Base-by-base conservation (phyloP, 1,140 invertebrate genomes). In the Drosophila kohkoa region DNA sequence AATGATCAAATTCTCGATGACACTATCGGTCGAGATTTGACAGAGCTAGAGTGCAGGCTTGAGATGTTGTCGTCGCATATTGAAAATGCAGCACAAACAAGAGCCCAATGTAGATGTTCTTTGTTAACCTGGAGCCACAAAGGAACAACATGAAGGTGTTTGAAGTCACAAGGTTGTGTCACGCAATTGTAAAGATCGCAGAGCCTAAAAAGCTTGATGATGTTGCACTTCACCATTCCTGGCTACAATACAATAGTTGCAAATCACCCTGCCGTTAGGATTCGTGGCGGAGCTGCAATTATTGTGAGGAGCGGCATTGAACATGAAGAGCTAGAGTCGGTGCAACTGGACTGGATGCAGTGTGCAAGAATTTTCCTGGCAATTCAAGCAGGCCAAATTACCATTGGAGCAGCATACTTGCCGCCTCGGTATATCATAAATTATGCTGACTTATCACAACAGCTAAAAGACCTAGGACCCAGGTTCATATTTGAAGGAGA, bases 311-410 rank as follows among this genome's bases (percentile, higher is more conserved):
- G 25, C 4, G 20, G 48, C 11, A 13, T 51, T 25, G 48, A 2
- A 20, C 16, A 20, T 20, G 16, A 51, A 25, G 48, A 51, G 48
- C n/a, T 54, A n/a, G 51, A 54, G 30, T 28, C 28, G 25, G 28
- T 54, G n/a, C 51, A 54, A 32, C 28, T 54, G 51, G 30, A 54
- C 28, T 54, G 51, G 30, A 54, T 54, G 11, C 30, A 54, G 15
- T 54, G 51, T 2, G 51, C 51, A 11, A 54, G 13, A 30, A 54
- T 54, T 54, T 2, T 13, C 5, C 28, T 54, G 51, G n/a, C 15
- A 13, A 54, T 13, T 8, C 30, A 54, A 6, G 5, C 28, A 35
- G 20, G 20, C 16, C 1, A 20, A 20, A n/a, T 54, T 0, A 30
- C 25, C 11, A 35, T 54, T 13, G 51, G 5, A n/a, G 51, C 30